Conservation (phyloP, 2,797 vertebrate species). For the Chanos chanos region DNA sequence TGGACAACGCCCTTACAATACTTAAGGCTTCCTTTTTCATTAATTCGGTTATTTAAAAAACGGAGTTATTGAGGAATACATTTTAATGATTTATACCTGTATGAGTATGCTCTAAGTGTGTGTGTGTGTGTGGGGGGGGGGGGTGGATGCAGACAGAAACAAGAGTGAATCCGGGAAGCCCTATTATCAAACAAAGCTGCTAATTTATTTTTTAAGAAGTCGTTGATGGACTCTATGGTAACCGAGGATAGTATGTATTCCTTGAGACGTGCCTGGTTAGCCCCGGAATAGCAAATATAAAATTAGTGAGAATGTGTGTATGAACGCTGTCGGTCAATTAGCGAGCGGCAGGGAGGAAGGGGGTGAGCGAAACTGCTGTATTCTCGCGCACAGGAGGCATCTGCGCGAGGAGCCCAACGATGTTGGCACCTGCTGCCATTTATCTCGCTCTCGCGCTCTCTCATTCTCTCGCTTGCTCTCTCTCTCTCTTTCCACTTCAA, state of each 20-base stretch:
- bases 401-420: slow-evolving; percentile 48
- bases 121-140: not conserved
- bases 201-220: slow-evolving; percentile 80
- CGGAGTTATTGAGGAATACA: not conserved
- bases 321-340: slow-evolving; percentile 93
- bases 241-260: slow-evolving; percentile 82
- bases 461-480: slow-evolving; percentile 25
- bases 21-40: not conserved
- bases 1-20: too few species aligned
- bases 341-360: slow-evolving; percentile 65
- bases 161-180: slow-evolving; percentile 74
- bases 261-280: slow-evolving; percentile 82
- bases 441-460: slow-evolving; percentile 33
- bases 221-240: slow-evolving; percentile 75
- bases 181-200: slow-evolving; percentile 88
- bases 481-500: slow-evolving; percentile 40
- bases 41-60: slow-evolving; percentile 2
- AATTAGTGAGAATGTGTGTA: slow-evolving; percentile 96
- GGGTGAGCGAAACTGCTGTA: slow-evolving; percentile 66
- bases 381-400: slow-evolving; percentile 57
- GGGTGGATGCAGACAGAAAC: slow-evolving; percentile 38
- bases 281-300: slow-evolving; percentile 94
- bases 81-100: not conserved
- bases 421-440: slow-evolving; percentile 51
- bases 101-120: not conserved